phyloP scores from a whole-genome alignment of 2,888 invertebrate genomes.

The Callyntrura sp. region DNA sequence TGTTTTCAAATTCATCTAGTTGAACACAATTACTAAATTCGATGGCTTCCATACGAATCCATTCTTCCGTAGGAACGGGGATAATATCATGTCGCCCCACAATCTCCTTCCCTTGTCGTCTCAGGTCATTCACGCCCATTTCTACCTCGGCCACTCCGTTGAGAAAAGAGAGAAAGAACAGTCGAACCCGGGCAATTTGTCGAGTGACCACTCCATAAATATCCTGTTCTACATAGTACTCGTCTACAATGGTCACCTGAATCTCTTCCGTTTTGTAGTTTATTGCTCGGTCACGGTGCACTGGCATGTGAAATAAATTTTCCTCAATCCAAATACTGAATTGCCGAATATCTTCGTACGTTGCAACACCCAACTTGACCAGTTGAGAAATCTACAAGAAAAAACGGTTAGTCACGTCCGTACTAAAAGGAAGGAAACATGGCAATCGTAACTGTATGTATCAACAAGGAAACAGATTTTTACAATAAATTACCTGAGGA shows the following conservation, averaged over 20 bases:
- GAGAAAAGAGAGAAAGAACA: slow-evolving; percentile 98
- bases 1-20: slow-evolving; percentile 94
- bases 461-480: slow-evolving; percentile 10
- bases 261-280: slow-evolving; percentile 98
- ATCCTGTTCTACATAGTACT: slow-evolving; percentile 95
- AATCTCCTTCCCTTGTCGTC: slow-evolving; percentile 99
- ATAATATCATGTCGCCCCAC: slow-evolving; percentile 99
- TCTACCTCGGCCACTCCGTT: slow-evolving; percentile 99
- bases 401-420: no score
- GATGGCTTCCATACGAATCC: slow-evolving; percentile 97
- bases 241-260: slow-evolving; percentile 97
- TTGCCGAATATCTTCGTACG: slow-evolving; percentile 95
- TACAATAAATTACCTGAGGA: slow-evolving; percentile 92
- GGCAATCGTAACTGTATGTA: no score
- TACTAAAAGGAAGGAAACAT: no score
- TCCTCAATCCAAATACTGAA: slow-evolving; percentile 97
- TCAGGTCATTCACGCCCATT: slow-evolving; percentile 98
- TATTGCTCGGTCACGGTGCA: slow-evolving; percentile 94
- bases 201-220: slow-evolving; percentile 93
- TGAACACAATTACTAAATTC: slow-evolving; percentile 98
- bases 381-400: slow-evolving; percentile 93
- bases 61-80: slow-evolving; percentile 99
- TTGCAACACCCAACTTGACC: slow-evolving; percentile 97
- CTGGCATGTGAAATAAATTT: slow-evolving; percentile 93
- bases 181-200: slow-evolving; percentile 97